phyloP scores from a whole-genome alignment of 2,113 vertebrate genomes.

The Phyllostomus discolor region DNA sequence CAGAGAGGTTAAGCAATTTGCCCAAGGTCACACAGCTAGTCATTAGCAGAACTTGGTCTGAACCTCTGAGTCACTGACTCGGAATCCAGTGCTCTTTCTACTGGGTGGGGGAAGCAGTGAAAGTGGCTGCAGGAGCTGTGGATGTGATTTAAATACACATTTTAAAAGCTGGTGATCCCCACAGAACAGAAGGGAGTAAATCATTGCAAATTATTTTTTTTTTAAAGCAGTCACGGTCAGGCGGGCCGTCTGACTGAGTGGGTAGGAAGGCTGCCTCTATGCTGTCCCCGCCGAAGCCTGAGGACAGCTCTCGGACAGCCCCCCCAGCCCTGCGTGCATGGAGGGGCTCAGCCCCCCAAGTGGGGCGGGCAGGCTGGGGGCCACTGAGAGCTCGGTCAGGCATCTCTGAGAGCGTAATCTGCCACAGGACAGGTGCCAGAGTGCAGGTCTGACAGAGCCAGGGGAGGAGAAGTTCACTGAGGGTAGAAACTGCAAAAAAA shows the following conservation, averaged over 20 bases:
- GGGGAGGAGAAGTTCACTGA: neutral
- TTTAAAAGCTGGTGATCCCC: constrained; percentile 57
- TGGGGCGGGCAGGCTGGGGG: neutral
- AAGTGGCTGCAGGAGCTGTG: neutral
- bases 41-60: constrained; percentile 31
- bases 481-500: neutral
- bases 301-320: neutral
- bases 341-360: neutral
- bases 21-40: constrained; percentile 56
- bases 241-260: neutral
- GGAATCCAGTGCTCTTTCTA: neutral
- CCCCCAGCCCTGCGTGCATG: neutral
- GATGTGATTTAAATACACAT: constrained; percentile 59
- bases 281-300: neutral
- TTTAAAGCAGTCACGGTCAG: constrained; percentile 47
- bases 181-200: constrained; percentile 64
- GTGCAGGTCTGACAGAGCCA: neutral
- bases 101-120: neutral
- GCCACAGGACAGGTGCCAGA: constrained; percentile 12
- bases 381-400: neutral
- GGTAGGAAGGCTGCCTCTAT: neutral
- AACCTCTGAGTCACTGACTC: neutral
- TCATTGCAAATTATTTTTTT: constrained; percentile 64
- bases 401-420: neutral
- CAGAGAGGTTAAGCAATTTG: constrained; percentile 65